Conservation (phyloP, 2,113 vertebrate genomes). For the Tragelaphus strepsiceros region DNA sequence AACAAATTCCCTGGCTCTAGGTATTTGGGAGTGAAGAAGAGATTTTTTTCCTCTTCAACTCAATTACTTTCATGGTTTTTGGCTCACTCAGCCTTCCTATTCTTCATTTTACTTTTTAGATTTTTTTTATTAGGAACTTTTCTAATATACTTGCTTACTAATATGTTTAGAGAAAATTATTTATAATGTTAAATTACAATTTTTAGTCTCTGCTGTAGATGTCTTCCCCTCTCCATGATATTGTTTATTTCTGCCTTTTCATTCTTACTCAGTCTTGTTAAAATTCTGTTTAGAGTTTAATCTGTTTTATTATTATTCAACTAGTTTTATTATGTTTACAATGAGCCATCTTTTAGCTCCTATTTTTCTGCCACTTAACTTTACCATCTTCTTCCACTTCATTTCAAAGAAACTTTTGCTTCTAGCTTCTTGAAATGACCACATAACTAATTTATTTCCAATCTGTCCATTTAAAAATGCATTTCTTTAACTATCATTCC, state of each 20-base stretch:
- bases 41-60: neutral
- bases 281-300: neutral
- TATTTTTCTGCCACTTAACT: conserved; percentile 18
- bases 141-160: neutral
- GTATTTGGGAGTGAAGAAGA: neutral
- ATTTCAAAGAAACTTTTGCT: neutral
- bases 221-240: neutral
- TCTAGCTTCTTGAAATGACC: conserved; percentile 10
- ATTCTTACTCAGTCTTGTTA: neutral
- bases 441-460: conserved; percentile 38
- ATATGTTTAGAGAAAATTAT: neutral
- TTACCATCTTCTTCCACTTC: neutral
- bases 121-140: conserved; percentile 9
- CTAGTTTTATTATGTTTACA: neutral
- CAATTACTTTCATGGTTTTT: neutral
- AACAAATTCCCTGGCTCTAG: neutral
- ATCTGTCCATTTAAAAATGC: neutral
- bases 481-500: neutral
- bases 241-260: conserved; percentile 13
- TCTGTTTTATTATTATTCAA: neutral
- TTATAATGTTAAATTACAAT: neutral
- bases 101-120: conserved; percentile 26
- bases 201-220: neutral
- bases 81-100: neutral
- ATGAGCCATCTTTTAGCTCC: neutral